A percentile compares a stretch with the other conserved stretches of the same genome.
Evolutionary conservation across 2,888 invertebrate genomes (phyloP).

Genomic region (Harpagoxenus sublaevis): DNA sequence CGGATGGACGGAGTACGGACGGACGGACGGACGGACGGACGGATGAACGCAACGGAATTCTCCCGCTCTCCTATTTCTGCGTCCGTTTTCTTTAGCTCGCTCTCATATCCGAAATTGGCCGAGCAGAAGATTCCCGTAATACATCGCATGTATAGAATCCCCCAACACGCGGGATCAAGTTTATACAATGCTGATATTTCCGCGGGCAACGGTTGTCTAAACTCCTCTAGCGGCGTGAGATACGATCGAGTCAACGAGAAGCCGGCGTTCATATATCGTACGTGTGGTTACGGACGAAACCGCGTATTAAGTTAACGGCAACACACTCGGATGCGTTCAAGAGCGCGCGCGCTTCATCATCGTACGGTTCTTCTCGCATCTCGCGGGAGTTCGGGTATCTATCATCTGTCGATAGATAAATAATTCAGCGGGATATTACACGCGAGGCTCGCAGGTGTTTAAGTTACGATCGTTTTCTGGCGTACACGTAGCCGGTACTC

Average conservation of each 20-base stretch:
- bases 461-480: constrained; percentile 48
- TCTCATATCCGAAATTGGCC: constrained; percentile 59
- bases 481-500: constrained; percentile 60
- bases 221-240: constrained; percentile 46
- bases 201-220: constrained; percentile 53
- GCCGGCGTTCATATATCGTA: constrained; percentile 34
- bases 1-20: background rate
- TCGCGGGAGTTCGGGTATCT: constrained; percentile 32
- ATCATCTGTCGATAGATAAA: constrained; percentile 51
- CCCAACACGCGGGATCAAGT: constrained; percentile 28
- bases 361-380: constrained; percentile 46
- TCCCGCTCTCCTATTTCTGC: constrained; percentile 50
- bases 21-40: background rate
- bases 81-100: constrained; percentile 51
- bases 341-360: constrained; percentile 8
- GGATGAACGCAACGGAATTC: constrained; percentile 24
- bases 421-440: constrained; percentile 37
- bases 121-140: constrained; percentile 77
- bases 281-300: constrained; percentile 39
- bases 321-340: constrained; percentile 39
- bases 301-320: constrained; percentile 56
- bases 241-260: constrained; percentile 50
- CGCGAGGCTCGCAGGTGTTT: constrained; percentile 36
- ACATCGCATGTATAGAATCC: constrained; percentile 75
- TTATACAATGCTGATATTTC: constrained; percentile 52